These are phyloP conservation scores for Neopipo cinnamomea DNA, from an alignment of 2,113 vertebrate species.

Conservation along the genomic window DNA sequence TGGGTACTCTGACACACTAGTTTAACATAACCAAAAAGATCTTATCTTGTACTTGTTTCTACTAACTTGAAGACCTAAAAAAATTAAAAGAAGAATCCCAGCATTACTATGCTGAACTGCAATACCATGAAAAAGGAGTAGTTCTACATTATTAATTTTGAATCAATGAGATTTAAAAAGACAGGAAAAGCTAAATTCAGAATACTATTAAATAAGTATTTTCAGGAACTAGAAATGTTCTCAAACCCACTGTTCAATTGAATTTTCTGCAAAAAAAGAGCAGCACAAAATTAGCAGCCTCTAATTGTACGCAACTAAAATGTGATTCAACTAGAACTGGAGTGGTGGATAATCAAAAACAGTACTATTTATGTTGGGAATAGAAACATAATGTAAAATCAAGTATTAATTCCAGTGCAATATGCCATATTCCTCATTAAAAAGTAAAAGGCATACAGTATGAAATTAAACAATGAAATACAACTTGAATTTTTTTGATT, in stretches of 20 bases:
- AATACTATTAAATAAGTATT: not conserved
- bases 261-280: not conserved
- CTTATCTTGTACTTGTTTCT: not conserved
- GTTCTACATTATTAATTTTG: not conserved
- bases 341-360: not conserved
- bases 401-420: not conserved
- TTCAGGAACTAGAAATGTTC: not conserved
- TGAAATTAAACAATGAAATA: not conserved
- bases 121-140: not conserved
- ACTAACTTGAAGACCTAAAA: not conserved
- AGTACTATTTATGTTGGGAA: not conserved
- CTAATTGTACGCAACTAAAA: not conserved
- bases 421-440: not conserved
- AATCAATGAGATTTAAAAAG: not conserved
- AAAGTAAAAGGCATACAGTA: not conserved
- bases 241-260: not conserved
- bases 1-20: not conserved
- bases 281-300: not conserved
- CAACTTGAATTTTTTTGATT: not conserved
- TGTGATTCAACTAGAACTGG: not conserved
- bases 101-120: not conserved
- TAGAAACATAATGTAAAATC: not conserved
- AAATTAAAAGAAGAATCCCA: not conserved
- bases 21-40: not conserved
- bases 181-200: not conserved